Base-by-base conservation (phyloP, 2,888 invertebrate species). In the Heliothis peltigera region DNA sequence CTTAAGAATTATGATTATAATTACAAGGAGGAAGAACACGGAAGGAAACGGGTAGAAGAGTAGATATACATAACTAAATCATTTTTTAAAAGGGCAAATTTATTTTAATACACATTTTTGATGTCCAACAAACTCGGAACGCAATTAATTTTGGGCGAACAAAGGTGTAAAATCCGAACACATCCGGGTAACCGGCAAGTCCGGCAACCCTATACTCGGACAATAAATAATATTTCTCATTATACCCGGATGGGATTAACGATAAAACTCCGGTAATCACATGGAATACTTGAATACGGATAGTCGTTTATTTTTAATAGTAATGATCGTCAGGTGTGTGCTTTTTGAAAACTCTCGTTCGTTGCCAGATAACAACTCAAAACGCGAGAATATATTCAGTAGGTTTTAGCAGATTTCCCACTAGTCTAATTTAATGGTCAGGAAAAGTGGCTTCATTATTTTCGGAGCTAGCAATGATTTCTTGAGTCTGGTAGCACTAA, bases 161-260 rank as follows among this genome's bases (percentile, higher is more conserved):
- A 66, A 61, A 62, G 53, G 66, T 61, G 47, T 52, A 21, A 62
- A 56, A 52, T 46, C 55, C 35, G n/a, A 51, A 68, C 59, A 53
- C 67, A 64, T 68, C 64, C 69, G 56, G 65, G n/a, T 4, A 53
- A 32, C 43, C 25, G 18, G 56, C 48, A 72, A 39, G 47, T 10
- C 43, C 25, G 18, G 56, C 48, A 72, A 39, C 75, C 72, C 72
- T 75, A 61, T 53, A 46, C 53, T 68, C 74, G 77, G 68, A 84
- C 86, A 84, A 91, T 92, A 92, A 92, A 92, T 92, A 90, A 91
- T 91, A 91, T 91, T 92, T 88, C 91, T 90, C 91, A 91, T 92
- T 91, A 92, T 86, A 69, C 75, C 75, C 76, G 80, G 69, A 64
- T 69, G 68, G 84, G 84, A 84, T 85, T 86, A 85, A 84, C 80